Conservation (phyloP, 1,140 invertebrate genomes). For the Pogonomyrmex barbatus region DNA sequence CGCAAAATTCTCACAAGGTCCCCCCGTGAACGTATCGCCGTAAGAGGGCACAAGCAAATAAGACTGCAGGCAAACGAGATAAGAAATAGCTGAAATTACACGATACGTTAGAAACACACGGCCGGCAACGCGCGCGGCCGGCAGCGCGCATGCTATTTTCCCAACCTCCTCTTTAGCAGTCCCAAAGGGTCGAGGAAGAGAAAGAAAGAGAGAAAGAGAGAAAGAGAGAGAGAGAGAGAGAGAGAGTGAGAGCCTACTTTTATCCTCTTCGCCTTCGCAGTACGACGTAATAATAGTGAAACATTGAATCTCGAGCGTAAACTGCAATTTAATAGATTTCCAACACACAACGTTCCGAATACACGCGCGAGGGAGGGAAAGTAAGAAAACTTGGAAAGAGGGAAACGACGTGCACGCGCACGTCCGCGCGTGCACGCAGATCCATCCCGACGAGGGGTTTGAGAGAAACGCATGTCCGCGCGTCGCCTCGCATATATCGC, state of each 20-base stretch:
- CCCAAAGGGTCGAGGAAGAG: slow-evolving; percentile 24
- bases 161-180: slow-evolving; percentile 55
- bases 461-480: slow-evolving; percentile 58
- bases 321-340: slow-evolving; percentile 70
- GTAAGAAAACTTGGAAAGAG: slow-evolving; percentile 64
- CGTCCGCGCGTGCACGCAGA: background rate
- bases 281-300: slow-evolving; percentile 72
- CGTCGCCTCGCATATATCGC: slow-evolving; percentile 32
- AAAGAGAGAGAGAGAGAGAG: slow-evolving; percentile 22
- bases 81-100: slow-evolving; percentile 65
- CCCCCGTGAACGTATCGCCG: background rate
- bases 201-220: background rate
- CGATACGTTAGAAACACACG: slow-evolving; percentile 58
- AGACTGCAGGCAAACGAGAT: slow-evolving; percentile 60
- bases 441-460: slow-evolving; percentile 12
- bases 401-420: slow-evolving; percentile 53
- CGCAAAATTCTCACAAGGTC: slow-evolving; percentile 7
- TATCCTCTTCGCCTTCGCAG: slow-evolving; percentile 63
- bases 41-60: slow-evolving; percentile 48
- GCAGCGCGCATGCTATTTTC: slow-evolving; percentile 59
- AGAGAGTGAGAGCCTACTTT: background rate
- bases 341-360: slow-evolving; percentile 62
- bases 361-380: slow-evolving; percentile 26
- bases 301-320: slow-evolving; percentile 75
- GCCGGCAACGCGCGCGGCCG: background rate